These are phyloP conservation scores for Ernsta delagoae DNA, from an alignment of 2,888 invertebrate genomes.

Conservation along the genomic window DNA sequence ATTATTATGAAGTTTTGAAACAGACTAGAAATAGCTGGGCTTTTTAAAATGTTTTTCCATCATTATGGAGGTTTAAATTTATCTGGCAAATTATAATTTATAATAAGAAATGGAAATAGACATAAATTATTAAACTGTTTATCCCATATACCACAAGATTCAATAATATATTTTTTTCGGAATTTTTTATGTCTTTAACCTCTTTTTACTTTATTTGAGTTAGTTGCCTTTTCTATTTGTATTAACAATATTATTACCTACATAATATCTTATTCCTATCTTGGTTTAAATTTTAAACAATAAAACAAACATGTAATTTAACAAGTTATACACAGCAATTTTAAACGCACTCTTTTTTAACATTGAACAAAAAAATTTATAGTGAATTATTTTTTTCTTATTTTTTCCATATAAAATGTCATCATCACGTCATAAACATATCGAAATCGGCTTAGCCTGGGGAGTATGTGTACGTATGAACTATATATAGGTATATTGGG, in stretches of 20 bases:
- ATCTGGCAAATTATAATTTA: too few relatives aligned
- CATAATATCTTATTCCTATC: not conserved
- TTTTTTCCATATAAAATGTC: slow-evolving; percentile 67
- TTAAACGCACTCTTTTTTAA: not conserved
- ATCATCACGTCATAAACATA: slow-evolving; percentile 49
- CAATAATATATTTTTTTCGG: too few relatives aligned
- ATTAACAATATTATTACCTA: too few relatives aligned
- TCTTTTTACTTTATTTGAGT: too few relatives aligned
- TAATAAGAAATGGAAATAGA: too few relatives aligned
- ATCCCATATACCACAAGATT: too few relatives aligned
- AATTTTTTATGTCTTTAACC: too few relatives aligned
- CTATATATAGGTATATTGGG: not conserved
- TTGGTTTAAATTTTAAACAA: too few relatives aligned
- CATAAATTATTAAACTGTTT: too few relatives aligned
- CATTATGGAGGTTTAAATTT: too few relatives aligned
- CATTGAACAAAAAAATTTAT: slow-evolving; percentile 20
- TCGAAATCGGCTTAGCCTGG: slow-evolving; percentile 55
- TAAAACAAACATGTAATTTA: not conserved
- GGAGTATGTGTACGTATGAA: slow-evolving; percentile 63
- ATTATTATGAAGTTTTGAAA: too few relatives aligned
- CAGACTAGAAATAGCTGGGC: not conserved
- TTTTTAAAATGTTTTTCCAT: not conserved
- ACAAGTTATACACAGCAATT: not conserved
- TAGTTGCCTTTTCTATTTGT: too few relatives aligned
- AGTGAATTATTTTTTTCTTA: slow-evolving; percentile 52